Evolutionary conservation across 2,888 invertebrate species (phyloP).

Genomic region (Dysmachus trigonus): DNA sequence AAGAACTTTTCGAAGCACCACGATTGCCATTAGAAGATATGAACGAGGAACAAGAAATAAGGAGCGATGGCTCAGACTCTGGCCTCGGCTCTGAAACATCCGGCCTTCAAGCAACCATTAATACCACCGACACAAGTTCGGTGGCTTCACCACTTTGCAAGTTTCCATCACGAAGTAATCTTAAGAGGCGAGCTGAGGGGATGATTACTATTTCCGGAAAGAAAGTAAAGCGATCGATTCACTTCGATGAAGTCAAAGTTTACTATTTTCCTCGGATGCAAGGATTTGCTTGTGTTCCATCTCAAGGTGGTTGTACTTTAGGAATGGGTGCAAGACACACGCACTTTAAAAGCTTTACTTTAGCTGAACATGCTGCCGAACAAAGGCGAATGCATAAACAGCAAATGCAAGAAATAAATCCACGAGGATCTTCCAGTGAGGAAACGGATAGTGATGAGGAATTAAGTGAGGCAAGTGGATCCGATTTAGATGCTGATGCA

Average conservation of each 20-base stretch:
- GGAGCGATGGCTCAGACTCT: slow-evolving; percentile 86
- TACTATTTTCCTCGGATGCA: slow-evolving; percentile 94
- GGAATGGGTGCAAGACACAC: slow-evolving; percentile 85
- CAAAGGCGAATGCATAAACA: slow-evolving; percentile 87
- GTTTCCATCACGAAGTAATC: slow-evolving; percentile 69
- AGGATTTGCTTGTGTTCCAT: slow-evolving; percentile 91
- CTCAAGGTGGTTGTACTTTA: slow-evolving; percentile 88
- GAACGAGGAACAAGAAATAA: slow-evolving; percentile 70
- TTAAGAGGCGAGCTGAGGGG: slow-evolving; percentile 69
- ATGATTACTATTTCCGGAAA: slow-evolving; percentile 56
- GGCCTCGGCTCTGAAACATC: slow-evolving; percentile 80
- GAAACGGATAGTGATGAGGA: slow-evolving; percentile 89
- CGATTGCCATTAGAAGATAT: slow-evolving; percentile 52
- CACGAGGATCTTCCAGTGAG: slow-evolving; percentile 72
- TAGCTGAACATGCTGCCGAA: slow-evolving; percentile 89
- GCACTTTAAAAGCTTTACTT: slow-evolving; percentile 79
- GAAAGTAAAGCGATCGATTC: slow-evolving; percentile 82
- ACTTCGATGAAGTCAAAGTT: slow-evolving; percentile 91
- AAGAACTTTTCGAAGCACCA: slow-evolving; percentile 8
- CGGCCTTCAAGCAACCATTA: slow-evolving; percentile 50
- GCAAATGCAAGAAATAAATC: slow-evolving; percentile 69
- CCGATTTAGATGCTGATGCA: slow-evolving; percentile 87
- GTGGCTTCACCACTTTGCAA: slow-evolving; percentile 37
- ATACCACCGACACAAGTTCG: slow-evolving; percentile 50
- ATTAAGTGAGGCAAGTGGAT: slow-evolving; percentile 80